Evolutionary conservation across 2,113 vertebrate genomes (phyloP).

Genomic region (Panurus biarmicus): DNA sequence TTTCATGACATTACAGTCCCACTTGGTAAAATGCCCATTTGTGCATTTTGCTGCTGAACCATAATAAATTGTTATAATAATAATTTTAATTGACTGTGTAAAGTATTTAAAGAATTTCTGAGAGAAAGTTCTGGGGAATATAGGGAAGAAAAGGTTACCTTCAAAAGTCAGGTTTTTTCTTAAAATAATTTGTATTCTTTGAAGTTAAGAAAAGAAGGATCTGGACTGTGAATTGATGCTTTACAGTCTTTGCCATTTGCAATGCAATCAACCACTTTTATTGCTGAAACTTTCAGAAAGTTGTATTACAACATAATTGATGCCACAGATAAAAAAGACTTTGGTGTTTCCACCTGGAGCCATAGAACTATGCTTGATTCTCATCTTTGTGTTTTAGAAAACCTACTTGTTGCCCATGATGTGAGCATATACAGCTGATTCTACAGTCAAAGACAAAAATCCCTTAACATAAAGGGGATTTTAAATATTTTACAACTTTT

Average conservation of each 20-base stretch:
- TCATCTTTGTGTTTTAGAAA: neutral
- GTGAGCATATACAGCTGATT: neutral
- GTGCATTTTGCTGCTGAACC: neutral
- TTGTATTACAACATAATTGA: neutral
- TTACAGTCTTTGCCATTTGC: neutral
- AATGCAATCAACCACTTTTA: neutral
- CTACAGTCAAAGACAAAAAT: neutral
- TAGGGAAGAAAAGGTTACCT: neutral
- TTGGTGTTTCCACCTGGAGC: neutral
- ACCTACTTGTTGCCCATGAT: neutral
- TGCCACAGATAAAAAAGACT: neutral
- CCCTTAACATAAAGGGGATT: rapidly evolving
- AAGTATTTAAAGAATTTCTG: neutral
- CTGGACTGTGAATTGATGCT: neutral
- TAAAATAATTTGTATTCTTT: neutral
- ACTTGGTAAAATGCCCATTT: neutral
- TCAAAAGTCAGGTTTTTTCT: neutral
- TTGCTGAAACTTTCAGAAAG: neutral
- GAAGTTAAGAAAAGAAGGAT: neutral
- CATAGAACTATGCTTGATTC: rapidly evolving
- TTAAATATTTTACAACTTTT: neutral
- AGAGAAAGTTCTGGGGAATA: neutral
- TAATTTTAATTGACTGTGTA: neutral
- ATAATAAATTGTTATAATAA: neutral
- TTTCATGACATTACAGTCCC: neutral